Percentiles rank a stretch among this genome's conserved stretches.
These are phyloP conservation scores for Ceratosolen fusciceps DNA, from an alignment of 1,140 invertebrate species.

Conservation along the genomic window DNA sequence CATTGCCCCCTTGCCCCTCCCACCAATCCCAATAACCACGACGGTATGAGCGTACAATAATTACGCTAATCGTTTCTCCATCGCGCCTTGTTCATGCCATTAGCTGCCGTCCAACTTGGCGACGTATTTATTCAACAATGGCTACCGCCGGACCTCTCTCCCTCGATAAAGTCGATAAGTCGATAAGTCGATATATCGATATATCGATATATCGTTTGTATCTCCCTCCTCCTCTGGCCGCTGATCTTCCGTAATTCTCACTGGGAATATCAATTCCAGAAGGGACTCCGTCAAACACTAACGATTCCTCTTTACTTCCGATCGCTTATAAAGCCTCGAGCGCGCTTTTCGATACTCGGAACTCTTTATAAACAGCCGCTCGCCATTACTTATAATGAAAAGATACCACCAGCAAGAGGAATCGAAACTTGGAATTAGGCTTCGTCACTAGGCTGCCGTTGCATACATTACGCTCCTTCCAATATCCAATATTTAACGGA, in stretches of 20 bases:
- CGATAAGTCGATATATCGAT: not conserved
- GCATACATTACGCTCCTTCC: not conserved
- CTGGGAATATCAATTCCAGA: too few relatives aligned
- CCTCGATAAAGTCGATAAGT: too few relatives aligned
- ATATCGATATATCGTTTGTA: not conserved
- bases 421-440: too few relatives aligned
- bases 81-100: not conserved
- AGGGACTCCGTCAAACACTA: too few relatives aligned
- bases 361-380: too few relatives aligned
- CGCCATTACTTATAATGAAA: too few relatives aligned
- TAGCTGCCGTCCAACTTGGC: not conserved
- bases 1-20: too few relatives aligned
- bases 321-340: too few relatives aligned
- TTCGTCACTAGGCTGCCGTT: not conserved
- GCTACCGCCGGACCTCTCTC: not conserved
- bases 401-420: too few relatives aligned
- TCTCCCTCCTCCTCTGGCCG: not conserved
- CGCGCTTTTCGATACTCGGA: too few relatives aligned
- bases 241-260: not conserved
- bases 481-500: slow-evolving; percentile 9
- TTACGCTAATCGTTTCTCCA: not conserved
- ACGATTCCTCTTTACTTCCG: too few relatives aligned
- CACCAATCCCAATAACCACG: not conserved
- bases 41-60: not conserved
- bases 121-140: not conserved